These are phyloP conservation scores for Dolichallabes microphthalmus DNA, from an alignment of 2,113 vertebrate species.

Conservation along the genomic window DNA sequence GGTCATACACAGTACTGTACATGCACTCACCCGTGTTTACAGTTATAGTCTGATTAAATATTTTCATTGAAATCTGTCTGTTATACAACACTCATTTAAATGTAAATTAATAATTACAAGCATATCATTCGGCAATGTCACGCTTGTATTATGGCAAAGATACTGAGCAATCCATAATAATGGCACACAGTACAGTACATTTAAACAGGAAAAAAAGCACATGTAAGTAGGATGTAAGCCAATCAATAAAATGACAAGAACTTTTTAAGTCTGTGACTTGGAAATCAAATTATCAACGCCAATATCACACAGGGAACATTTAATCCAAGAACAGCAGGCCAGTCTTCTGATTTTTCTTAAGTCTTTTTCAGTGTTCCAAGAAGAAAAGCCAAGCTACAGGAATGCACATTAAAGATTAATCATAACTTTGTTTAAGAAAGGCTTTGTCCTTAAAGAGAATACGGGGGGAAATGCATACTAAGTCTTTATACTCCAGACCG, in stretches of 20 bases:
- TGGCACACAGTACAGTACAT: not conserved
- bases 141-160: not conserved
- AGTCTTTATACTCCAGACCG: not conserved
- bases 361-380: not conserved
- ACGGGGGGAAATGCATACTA: not conserved
- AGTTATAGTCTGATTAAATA: not conserved
- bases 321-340: not conserved
- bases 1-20: not conserved
- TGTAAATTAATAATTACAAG: not conserved
- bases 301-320: not conserved
- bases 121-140: not conserved
- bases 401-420: conserved; percentile 3
- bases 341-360: not conserved
- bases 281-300: not conserved
- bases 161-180: not conserved
- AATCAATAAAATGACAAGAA: not conserved
- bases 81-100: not conserved
- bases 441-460: not conserved
- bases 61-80: not conserved
- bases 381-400: not conserved
- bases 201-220: not conserved
- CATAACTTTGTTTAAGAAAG: not conserved
- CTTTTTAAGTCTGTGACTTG: not conserved
- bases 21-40: not conserved
- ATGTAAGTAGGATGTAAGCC: not conserved